These are phyloP conservation scores for Prunella fulvescens DNA, from an alignment of 2,113 vertebrate species.

Conservation along the genomic window DNA sequence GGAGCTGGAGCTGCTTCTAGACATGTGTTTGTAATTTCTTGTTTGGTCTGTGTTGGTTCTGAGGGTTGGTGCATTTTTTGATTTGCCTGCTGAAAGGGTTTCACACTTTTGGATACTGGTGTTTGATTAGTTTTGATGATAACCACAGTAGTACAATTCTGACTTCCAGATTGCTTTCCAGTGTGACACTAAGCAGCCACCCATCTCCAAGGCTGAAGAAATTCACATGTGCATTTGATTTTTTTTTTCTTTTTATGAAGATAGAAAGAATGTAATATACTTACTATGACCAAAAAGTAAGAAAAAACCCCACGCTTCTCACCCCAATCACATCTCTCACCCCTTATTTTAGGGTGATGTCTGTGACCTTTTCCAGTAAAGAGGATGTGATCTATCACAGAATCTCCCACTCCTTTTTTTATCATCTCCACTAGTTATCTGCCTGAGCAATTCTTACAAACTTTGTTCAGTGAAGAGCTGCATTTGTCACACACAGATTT, in stretches of 20 bases:
- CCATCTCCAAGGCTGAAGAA: constrained; percentile 43
- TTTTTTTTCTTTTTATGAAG: not conserved
- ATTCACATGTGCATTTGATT: constrained; percentile 45
- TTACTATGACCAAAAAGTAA: not conserved
- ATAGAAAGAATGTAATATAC: not conserved
- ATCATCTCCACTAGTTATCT: not conserved
- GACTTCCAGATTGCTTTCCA: constrained; percentile 48
- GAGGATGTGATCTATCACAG: not conserved
- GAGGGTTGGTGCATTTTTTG: constrained; percentile 9
- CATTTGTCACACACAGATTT: not conserved
- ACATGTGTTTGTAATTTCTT: constrained; percentile 58
- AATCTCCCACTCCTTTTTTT: not conserved
- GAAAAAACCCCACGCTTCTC: not conserved
- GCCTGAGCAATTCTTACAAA: constrained; percentile 17
- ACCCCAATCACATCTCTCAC: not conserved
- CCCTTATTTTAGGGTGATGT: not conserved
- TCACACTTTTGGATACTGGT: not conserved
- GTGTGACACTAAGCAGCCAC: constrained; percentile 37
- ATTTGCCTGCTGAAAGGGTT: constrained; percentile 54
- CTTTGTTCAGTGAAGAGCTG: not conserved
- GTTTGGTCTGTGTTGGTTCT: constrained; percentile 15
- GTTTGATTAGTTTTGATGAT: constrained; percentile 61
- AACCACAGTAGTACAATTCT: constrained; percentile 52
- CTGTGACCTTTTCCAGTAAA: not conserved
- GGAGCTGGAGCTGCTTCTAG: not conserved